phyloP scores from a whole-genome alignment of 2,888 invertebrate genomes.

The Notocelia uddmanniana region DNA sequence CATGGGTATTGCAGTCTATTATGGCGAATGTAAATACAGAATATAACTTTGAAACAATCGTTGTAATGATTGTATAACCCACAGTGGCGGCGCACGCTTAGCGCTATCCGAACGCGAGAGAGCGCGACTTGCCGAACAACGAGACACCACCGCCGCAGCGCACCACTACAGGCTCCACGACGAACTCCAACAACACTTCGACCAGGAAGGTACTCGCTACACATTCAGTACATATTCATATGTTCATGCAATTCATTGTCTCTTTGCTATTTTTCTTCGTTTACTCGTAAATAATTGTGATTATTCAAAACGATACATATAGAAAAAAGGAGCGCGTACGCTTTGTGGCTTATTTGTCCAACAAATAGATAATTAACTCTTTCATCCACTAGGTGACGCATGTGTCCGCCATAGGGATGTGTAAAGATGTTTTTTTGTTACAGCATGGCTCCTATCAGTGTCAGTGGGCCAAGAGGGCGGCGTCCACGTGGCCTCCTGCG shows the following conservation, averaged over 20 bases:
- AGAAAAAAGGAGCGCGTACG: too few species aligned
- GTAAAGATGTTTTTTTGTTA: not conserved
- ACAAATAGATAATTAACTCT: too few species aligned
- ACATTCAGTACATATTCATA: too few species aligned
- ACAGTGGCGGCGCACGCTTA: slow-evolving; percentile 72
- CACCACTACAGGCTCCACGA: slow-evolving; percentile 92
- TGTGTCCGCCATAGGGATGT: not conserved
- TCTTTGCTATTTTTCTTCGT: too few species aligned
- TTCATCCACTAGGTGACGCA: too few species aligned
- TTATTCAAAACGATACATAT: too few species aligned
- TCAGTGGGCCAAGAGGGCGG: slow-evolving; percentile 96
- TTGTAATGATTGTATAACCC: slow-evolving; percentile 47
- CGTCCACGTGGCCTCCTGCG: slow-evolving; percentile 97
- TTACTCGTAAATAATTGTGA: too few species aligned
- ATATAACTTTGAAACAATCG: too few species aligned
- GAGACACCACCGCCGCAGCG: slow-evolving; percentile 88
- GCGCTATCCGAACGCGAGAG: slow-evolving; percentile 83
- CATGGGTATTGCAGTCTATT: too few species aligned
- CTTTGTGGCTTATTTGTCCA: too few species aligned
- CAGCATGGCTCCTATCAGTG: slow-evolving; percentile 89
- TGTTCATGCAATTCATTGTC: too few species aligned
- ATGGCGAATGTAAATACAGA: too few species aligned
- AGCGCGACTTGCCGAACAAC: slow-evolving; percentile 75
- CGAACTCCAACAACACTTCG: slow-evolving; percentile 91
- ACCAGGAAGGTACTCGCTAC: slow-evolving; percentile 82